Conservation (phyloP, 2,888 invertebrate genomes). For the Morpho helenor region DNA sequence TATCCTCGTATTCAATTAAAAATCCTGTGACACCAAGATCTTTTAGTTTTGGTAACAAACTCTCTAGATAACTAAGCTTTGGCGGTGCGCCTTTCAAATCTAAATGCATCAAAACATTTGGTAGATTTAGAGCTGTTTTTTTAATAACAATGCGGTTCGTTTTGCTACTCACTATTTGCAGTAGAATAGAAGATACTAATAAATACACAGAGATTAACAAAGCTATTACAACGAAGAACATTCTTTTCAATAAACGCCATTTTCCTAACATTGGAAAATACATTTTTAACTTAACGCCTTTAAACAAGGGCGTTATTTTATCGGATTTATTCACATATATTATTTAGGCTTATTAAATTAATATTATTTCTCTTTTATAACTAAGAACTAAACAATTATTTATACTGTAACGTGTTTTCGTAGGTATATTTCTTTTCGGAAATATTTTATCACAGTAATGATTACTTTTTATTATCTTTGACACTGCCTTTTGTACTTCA, state of each 20-base stretch:
- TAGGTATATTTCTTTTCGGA: no score
- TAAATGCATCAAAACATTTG: constrained; percentile 86
- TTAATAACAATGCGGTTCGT: not conserved
- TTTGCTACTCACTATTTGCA: not conserved
- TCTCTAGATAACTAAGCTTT: constrained; percentile 79
- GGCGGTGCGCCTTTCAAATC: constrained; percentile 93
- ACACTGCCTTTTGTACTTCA: no score
- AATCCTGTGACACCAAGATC: constrained; percentile 87
- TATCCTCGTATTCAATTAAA: constrained; percentile 92
- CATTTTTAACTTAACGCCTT: constrained; percentile 2
- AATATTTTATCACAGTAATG: no score
- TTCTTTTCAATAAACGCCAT: constrained; percentile 6
- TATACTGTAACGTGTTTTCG: no score
- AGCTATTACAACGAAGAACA: constrained; percentile 5
- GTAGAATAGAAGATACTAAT: constrained; percentile 7
- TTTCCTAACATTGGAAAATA: not conserved
- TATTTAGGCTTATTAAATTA: not conserved
- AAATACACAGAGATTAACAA: constrained; percentile 10
- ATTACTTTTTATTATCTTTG: no score
- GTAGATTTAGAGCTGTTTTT: constrained; percentile 29
- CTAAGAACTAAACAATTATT: no score
- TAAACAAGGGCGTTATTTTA: not conserved
- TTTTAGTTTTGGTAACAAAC: constrained; percentile 81
- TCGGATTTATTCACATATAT: not conserved
- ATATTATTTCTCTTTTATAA: no score